A percentile compares a stretch with the other conserved stretches of the same genome.
Evolutionary conservation across 2,888 invertebrate genomes (phyloP).

Genomic region (Melinaea marsaeus): DNA sequence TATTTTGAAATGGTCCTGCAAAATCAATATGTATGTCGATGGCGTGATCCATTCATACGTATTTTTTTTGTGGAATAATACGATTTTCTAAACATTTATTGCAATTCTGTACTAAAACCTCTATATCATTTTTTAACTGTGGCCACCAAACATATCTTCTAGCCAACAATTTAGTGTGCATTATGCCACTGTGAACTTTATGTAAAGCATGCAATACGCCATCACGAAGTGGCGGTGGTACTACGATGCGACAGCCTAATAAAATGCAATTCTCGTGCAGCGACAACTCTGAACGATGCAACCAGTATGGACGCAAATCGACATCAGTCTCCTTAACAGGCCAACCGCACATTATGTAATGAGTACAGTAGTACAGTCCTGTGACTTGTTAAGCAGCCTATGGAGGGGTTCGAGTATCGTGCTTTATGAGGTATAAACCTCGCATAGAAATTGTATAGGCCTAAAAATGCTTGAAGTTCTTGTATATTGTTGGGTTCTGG

Average conservation of each 20-base stretch:
- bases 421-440: conserved; percentile 31
- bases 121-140: conserved; percentile 25
- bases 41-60: conserved; percentile 22
- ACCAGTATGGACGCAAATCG: conserved; percentile 16
- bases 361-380: conserved; percentile 19
- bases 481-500: conserved; percentile 3
- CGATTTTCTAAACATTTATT: conserved; percentile 17
- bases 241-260: conserved; percentile 18
- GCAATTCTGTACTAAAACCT: neutral
- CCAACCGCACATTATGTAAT: conserved; percentile 3
- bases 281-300: conserved; percentile 18
- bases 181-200: conserved; percentile 29
- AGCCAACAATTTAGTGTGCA: conserved; percentile 31
- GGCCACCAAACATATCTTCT: conserved; percentile 35
- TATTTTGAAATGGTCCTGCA: conserved; percentile 27
- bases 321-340: no score
- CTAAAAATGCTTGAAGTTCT: conserved; percentile 17
- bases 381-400: conserved; percentile 23
- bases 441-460: conserved; percentile 36
- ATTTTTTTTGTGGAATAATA: conserved; percentile 20
- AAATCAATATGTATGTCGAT: conserved; percentile 29
- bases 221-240: conserved; percentile 11
- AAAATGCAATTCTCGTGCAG: conserved; percentile 20
- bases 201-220: conserved; percentile 19
- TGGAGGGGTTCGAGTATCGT: conserved; percentile 32